Conservation (phyloP, 2,113 vertebrate genomes). For the Periophthalmodon schlosseri region DNA sequence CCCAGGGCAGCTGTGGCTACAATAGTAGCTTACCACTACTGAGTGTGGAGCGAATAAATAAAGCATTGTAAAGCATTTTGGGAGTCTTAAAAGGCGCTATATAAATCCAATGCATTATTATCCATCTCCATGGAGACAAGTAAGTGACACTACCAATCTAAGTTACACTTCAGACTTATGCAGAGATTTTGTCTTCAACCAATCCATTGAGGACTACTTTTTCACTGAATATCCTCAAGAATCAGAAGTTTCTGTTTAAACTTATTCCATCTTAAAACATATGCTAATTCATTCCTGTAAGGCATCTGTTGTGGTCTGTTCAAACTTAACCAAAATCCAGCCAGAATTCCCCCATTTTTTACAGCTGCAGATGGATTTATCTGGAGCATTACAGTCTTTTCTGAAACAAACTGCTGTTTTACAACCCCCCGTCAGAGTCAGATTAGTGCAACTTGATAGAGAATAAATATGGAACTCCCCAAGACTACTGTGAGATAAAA, state of each 20-base stretch:
- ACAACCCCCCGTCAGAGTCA: neutral
- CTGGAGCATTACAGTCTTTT: neutral
- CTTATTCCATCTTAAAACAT: neutral
- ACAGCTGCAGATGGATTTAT: neutral
- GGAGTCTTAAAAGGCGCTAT: too few species aligned
- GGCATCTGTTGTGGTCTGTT: neutral
- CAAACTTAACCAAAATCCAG: neutral
- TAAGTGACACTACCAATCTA: too few species aligned
- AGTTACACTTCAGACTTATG: too few species aligned
- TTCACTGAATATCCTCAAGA: neutral
- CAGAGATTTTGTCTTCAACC: too few species aligned
- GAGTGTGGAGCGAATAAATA: too few species aligned
- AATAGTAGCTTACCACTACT: too few species aligned
- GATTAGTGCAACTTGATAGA: neutral
- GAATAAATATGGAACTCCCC: neutral
- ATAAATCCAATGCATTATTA: too few species aligned
- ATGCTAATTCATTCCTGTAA: neutral
- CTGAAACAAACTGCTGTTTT: neutral
- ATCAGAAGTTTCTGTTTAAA: neutral
- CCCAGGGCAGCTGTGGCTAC: too few species aligned
- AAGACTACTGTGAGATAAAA: slow-evolving; percentile 21
- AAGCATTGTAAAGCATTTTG: too few species aligned
- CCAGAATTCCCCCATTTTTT: neutral
- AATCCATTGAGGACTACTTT: too few species aligned
- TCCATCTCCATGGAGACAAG: too few species aligned